Conservation (phyloP, 92 coral and sea anemone species). For the Bergia puertoricense region DNA sequence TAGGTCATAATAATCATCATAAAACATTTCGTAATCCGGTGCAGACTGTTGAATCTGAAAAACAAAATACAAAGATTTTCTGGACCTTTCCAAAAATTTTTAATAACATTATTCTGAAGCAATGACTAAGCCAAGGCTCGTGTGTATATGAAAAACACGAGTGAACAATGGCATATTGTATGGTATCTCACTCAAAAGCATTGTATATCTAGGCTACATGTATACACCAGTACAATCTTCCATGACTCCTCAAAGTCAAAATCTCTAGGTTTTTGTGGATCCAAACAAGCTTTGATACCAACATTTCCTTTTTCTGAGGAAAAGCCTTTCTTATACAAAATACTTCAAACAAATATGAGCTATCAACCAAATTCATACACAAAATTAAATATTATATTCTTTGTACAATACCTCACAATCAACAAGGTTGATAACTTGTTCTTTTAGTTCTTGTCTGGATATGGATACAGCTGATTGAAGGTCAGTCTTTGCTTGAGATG, state of each 20-base stretch:
- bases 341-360: no score
- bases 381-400: not conserved
- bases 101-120: no score
- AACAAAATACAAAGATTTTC: not conserved
- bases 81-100: not conserved
- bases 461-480: slow-evolving; percentile 37
- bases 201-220: no score
- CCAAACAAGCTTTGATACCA: no score
- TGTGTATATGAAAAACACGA: no score
- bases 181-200: no score
- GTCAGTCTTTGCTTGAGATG: slow-evolving; percentile 42
- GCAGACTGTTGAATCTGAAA: slow-evolving; percentile 88
- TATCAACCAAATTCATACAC: not conserved
- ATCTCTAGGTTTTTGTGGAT: no score
- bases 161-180: no score
- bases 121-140: not conserved
- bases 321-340: no score
- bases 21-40: slow-evolving; percentile 82
- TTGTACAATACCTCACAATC: slow-evolving; percentile 75
- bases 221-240: no score
- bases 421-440: slow-evolving; percentile 77
- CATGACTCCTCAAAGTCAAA: no score
- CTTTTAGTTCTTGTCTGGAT: slow-evolving; percentile 71
- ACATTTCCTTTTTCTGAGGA: no score
- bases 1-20: slow-evolving; percentile 84